Percentiles rank a stretch among this genome's conserved stretches.
These are phyloP conservation scores for Ophthalmolycus amberensis DNA, from an alignment of 2,113 vertebrate genomes.

Conservation along the genomic window DNA sequence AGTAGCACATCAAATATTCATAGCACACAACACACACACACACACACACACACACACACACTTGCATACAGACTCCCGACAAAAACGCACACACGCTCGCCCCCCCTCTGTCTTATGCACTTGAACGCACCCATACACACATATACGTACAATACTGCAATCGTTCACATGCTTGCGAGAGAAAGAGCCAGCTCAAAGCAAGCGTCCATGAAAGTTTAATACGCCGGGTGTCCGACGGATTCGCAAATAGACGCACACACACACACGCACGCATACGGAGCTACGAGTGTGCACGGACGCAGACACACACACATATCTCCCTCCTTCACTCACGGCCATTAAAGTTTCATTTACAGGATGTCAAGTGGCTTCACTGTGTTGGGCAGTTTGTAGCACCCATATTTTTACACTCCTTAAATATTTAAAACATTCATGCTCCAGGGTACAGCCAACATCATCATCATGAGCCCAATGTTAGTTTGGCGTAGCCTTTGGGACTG, in stretches of 20 bases:
- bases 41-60: conserved; percentile 6
- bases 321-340: conserved; percentile 52
- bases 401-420: conserved; percentile 64
- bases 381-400: conserved; percentile 63
- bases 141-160: conserved; percentile 10
- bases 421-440: conserved; percentile 49
- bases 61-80: conserved; percentile 21
- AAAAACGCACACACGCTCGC: conserved; percentile 28
- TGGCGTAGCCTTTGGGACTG: not conserved
- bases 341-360: conserved; percentile 71
- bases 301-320: conserved; percentile 27
- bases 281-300: conserved; percentile 3
- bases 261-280: conserved; percentile 6
- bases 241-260: conserved; percentile 42
- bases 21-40: conserved; percentile 25
- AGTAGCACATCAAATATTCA: conserved; percentile 73
- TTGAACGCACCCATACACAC: conserved; percentile 43
- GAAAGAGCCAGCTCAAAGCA: conserved; percentile 60
- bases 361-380: conserved; percentile 63
- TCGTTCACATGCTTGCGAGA: conserved; percentile 55
- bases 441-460: conserved; percentile 27
- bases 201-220: conserved; percentile 75
- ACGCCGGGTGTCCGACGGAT: conserved; percentile 47
- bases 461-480: conserved; percentile 2
- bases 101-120: conserved; percentile 40